A percentile compares a stretch with the other conserved stretches of the same genome.
Evolutionary conservation across 2,113 vertebrate species (phyloP).

Genomic region (Geococcyx californianus): DNA sequence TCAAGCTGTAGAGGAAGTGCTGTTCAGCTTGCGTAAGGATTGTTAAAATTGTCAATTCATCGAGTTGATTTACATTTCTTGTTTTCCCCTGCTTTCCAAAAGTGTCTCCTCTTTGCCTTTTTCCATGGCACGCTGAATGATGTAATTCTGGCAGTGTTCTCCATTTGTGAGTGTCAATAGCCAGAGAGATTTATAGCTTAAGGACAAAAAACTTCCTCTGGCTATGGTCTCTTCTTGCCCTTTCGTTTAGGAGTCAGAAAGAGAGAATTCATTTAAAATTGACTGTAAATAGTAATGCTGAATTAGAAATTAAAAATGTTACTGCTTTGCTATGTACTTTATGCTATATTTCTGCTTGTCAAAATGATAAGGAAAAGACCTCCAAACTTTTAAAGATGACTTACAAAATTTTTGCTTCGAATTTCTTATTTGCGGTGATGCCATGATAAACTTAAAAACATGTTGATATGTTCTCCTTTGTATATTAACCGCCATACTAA

Average conservation of each 20-base stretch:
- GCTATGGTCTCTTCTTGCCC: background rate
- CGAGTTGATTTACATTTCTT: constrained; percentile 29
- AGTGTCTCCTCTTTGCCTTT: background rate
- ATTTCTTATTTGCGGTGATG: background rate
- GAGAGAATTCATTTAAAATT: background rate
- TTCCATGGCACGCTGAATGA: background rate
- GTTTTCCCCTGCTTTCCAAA: background rate
- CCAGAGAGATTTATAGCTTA: background rate
- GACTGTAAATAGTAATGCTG: background rate
- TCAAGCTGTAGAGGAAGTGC: background rate
- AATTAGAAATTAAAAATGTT: background rate
- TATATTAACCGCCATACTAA: background rate
- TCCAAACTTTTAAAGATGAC: background rate
- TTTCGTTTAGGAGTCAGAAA: background rate
- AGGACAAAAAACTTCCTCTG: background rate
- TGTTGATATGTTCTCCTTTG: background rate
- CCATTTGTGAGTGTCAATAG: background rate
- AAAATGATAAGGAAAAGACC: background rate
- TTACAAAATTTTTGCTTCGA: background rate
- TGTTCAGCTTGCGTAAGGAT: background rate
- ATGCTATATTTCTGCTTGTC: background rate
- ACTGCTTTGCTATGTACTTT: background rate
- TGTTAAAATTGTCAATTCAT: background rate
- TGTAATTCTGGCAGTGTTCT: constrained; percentile 1
- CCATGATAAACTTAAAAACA: background rate